Conservation (phyloP, 2,797 vertebrate species). For the Zonotrichia albicollis region DNA sequence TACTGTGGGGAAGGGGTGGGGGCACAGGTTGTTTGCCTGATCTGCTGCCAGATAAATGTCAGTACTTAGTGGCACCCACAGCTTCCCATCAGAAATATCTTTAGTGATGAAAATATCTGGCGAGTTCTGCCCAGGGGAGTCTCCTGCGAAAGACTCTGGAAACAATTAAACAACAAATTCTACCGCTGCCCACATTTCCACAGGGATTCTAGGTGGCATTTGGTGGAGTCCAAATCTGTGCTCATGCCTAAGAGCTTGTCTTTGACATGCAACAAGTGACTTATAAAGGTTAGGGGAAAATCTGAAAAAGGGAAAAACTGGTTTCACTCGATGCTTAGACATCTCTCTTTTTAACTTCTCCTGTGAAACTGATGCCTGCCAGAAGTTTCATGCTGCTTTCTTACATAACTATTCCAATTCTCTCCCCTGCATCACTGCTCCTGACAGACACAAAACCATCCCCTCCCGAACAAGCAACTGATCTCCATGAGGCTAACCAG, state of each 20-base stretch:
- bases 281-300: not conserved
- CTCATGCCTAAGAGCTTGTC: not conserved
- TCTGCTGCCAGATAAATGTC: not conserved
- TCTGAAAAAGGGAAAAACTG: not conserved
- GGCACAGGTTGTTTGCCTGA: not conserved
- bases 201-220: not conserved
- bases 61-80: not conserved
- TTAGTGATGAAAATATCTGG: not conserved
- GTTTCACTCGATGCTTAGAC: not conserved
- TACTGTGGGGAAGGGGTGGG: accelerated
- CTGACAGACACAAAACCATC: not conserved
- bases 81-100: not conserved
- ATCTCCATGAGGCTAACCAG: not conserved
- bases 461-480: not conserved
- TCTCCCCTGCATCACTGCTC: not conserved
- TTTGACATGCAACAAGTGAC: not conserved
- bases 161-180: not conserved
- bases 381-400: not conserved
- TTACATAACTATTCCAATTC: not conserved
- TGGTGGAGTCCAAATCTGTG: not conserved
- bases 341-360: not conserved
- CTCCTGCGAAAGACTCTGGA: not conserved
- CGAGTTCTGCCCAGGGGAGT: not conserved
- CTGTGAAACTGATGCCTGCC: not conserved
- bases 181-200: not conserved